phyloP scores from a whole-genome alignment of 2,113 vertebrate genomes.

The Epinephelus cyanopodus region DNA sequence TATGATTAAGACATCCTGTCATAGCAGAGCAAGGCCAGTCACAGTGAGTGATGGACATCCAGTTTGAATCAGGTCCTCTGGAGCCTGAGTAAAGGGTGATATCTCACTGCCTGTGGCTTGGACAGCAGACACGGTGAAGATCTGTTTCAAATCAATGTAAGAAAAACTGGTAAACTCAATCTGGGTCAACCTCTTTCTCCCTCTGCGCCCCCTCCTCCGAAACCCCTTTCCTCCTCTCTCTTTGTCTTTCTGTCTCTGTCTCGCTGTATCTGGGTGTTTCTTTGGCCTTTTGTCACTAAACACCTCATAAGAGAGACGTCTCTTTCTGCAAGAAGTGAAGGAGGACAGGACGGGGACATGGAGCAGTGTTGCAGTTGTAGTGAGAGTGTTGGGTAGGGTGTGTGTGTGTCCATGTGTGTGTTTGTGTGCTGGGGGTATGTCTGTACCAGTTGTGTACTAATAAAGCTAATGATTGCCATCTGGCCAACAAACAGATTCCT shows the following conservation, averaged over 20 bases:
- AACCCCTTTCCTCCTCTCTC: constrained; percentile 11
- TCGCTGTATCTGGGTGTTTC: constrained; percentile 52
- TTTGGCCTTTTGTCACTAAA: constrained; percentile 73
- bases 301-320: constrained; percentile 75
- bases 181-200: constrained; percentile 57
- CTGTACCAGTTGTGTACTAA: constrained; percentile 76
- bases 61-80: constrained; percentile 62
- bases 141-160: constrained; percentile 80
- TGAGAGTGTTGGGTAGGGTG: neutral
- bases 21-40: constrained; percentile 29
- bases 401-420: constrained; percentile 2
- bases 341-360: constrained; percentile 47
- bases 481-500: constrained; percentile 65
- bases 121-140: constrained; percentile 52
- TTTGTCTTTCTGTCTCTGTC: constrained; percentile 46
- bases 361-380: constrained; percentile 12
- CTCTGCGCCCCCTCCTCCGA: neutral
- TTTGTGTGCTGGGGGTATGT: constrained; percentile 30
- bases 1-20: constrained; percentile 52
- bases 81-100: constrained; percentile 58
- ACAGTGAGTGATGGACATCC: constrained; percentile 59
- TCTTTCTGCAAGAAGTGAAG: constrained; percentile 48
- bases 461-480: constrained; percentile 80
- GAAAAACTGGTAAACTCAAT: constrained; percentile 61
- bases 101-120: constrained; percentile 69